Evolutionary conservation across 2,888 invertebrate genomes (phyloP), one percentile per base, ranked within the genome.

Genomic region (Eurois occulta): DNA sequence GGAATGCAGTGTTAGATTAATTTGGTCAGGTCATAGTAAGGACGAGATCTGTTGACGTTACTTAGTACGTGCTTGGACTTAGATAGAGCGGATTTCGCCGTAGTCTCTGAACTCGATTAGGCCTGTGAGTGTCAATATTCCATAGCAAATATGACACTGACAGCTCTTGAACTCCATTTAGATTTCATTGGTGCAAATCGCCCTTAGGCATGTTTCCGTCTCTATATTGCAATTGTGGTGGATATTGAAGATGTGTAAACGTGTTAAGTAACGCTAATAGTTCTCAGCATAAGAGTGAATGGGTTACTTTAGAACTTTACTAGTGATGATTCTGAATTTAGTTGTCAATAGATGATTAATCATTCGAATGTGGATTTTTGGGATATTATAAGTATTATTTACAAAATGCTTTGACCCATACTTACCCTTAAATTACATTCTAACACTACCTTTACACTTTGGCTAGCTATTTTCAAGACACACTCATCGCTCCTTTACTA

Each of bases 401-500:
- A 35, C 65, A 43, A 13, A 55, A 28, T 70, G 38, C 21, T 13
- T 32, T n/a, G 65, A 35, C 21, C 32, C 32, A 66, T 72, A 84
- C 83, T 80, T 75, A 84, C 85, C 69, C 7, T 58, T 13, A 10
- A 16, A 38, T 24, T 35, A 65, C 1, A n/a, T 55, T 73, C 32
- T 52, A 32, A 48, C 0, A 48, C 24, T 58, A 48, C 35, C 58
- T 60, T 18, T 8, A 84, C 62, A 82, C n/a, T n/a, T n/a, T 66
- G 68, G 65, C 58, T 24, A 35, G 35, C 5, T 55, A 24, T 52
- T 4, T 46, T 60, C 10, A n/a, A 18, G 32, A 35, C 28, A 58
- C 46, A 72, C 70, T 35, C 84, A 82, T 71, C n/a, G 35, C 55
- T 84, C 6, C n/a, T 11, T 83, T 21, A 69, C 67, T 71, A 65